Evolutionary conservation across 2,888 invertebrate genomes (phyloP), one percentile per base, ranked within the genome.

Genomic region (Cosmia trapezina): DNA sequence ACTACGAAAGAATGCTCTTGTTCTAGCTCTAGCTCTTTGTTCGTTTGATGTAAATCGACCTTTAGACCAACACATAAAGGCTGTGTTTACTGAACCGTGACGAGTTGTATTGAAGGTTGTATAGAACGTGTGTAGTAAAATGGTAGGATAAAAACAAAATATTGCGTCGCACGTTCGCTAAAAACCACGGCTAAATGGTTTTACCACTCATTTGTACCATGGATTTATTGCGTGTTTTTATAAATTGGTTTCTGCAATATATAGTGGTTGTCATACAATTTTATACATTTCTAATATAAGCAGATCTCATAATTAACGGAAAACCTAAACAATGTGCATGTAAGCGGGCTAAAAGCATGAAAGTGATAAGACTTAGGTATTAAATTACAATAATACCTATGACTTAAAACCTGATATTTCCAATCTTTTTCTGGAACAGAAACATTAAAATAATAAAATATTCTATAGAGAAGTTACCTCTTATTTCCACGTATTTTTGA

Each of bases 21-120:
- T n/a, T n/a, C n/a, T n/a, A n/a, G n/a, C n/a, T n/a, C n/a, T n/a
- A n/a, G n/a, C n/a, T n/a, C n/a, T n/a, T n/a, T n/a, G n/a, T n/a
- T n/a, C n/a, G n/a, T n/a, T n/a, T n/a, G n/a, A n/a, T n/a, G n/a
- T n/a, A n/a, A n/a, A n/a, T n/a, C n/a, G n/a, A n/a, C n/a, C n/a
- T n/a, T n/a, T n/a, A n/a, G n/a, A n/a, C n/a, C n/a, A n/a, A 43
- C 22, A 47, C n/a, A n/a, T n/a, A 47, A 37, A 59, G 4, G n/a
- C 28, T 8, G n/a, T 66, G 53, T 76, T 76, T 56, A 49, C 54
- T 56, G 19, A 56, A 54, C 17, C 22, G 9, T n/a, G 33, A 43
- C 43, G 33, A 22, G 17, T 22, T 41, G 9, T 56, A 11, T 76
- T 65, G 11, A 41, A n/a, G 28, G 41, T 19, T 56, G 19, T 49